Evolutionary conservation across 2,888 invertebrate species (phyloP), one percentile per base, ranked within the genome.

Genomic region (Sarcophaga subvicina): DNA sequence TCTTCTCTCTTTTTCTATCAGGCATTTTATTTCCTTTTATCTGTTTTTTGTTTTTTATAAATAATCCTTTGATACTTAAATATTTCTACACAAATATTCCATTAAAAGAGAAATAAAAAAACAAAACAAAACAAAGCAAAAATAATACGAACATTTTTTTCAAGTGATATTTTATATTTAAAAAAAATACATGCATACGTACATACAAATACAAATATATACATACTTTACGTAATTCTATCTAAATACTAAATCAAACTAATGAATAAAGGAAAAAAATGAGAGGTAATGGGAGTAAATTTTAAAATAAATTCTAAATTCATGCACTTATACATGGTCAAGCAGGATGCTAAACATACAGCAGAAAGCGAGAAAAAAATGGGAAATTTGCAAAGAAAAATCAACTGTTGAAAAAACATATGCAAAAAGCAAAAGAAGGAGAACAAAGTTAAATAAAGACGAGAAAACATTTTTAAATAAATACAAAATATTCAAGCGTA

Each of bases 401-500:
- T 49, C 49, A 49, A 49, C 11, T 49, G 14, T 14, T 49, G 49
- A 14, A 49, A 49, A 49, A 49, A 49, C 11, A 49, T 14, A 49
- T 49, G 11, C 14, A 4, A 37, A 37, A 37, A 71, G 49, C 22
- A 66, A 73, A 79, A 73, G 22, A 60, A 70, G 47, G 4, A 73
- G 73, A 62, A 75, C 4, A 14, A 14, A 49, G 60, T 63, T 45
- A 49, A 14, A 49, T 14, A 49, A 49, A 12, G 11, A 11, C 49
- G n/a, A 62, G 66, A 62, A 66, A 76, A 64, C 70, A 72, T 45
- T 79, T 76, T 60, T 60, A 83, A 86, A 83, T 83, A 86, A 83
- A 86, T 83, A 86, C 72, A 73, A 80, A 81, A 87, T 81, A 75
- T 84, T 87, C 70, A 87, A 87, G 81, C 76, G 79, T 76, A 87